Base-by-base conservation (phyloP, 2,888 invertebrate species). In the Unio delphinus region DNA sequence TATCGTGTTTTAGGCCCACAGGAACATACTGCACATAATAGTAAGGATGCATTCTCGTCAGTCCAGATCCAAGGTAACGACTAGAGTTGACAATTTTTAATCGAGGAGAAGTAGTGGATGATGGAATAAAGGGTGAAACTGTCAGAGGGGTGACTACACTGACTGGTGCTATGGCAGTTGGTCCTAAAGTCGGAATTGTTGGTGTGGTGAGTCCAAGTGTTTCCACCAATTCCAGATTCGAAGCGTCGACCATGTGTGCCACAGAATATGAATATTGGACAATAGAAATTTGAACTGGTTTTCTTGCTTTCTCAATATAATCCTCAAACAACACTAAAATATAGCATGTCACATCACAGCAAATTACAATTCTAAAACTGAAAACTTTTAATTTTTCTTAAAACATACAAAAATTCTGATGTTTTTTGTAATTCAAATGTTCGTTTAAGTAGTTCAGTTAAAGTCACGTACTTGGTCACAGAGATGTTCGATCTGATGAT, bases 11-110 rank as follows among this genome's bases (percentile, higher is more conserved):
- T 59, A 86, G 73, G 66, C 82, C 75, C 68, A 87, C 75, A 54
- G 86, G 86, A 74, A 87, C 83, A 73, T 87, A 87, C 80, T 86
- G 86, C 59, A 86, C 85, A 74, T 83, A 85, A 70, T 84, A 85
- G 78, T 86, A 85, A 28, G 86, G 86, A 81, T 87, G 86, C 86
- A 87, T 87, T 78, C 86, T 86, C 65, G 80, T 81, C 63, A 80
- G 72, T 55, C 75, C 77, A 23, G 78, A 75, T 67, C 81, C 81
- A 1, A 78, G 72, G 74, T 78, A 81, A 55, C 81, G 66, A 57
- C 79, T 64, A 28, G 70, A 66, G 69, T 71, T 73, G 3, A 64
- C 64, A 30, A 57, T 64, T 54, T 64, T 64, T 26, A 64, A n/a
- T 4, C 64, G 64, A 17, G 55, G 68, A 61, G 45, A 71, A 18